Percentiles rank a stretch among this genome's conserved stretches.
Conservation (phyloP, 1,140 invertebrate genomes). For the Halesus radiatus region DNA sequence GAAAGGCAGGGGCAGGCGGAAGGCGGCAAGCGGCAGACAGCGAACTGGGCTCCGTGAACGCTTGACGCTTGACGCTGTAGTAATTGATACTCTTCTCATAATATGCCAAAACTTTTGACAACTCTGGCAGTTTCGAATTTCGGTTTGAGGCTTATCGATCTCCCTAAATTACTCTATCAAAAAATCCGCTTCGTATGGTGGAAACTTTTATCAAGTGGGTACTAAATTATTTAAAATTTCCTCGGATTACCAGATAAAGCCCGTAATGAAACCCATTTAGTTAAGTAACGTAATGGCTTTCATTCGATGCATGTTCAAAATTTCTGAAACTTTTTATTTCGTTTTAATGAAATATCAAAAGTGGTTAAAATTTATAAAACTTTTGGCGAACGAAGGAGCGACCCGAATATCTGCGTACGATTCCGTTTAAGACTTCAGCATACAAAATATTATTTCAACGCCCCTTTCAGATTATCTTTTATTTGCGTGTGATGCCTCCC, state of each 20-base stretch:
- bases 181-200: slow-evolving; percentile 20
- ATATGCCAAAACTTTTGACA: slow-evolving; percentile 56
- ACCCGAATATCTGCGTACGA: not conserved
- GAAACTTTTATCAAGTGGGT: slow-evolving; percentile 15
- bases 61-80: slow-evolving; percentile 44
- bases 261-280: slow-evolving; percentile 23
- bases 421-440: not conserved
- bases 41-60: not conserved
- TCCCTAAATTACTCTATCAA: slow-evolving; percentile 30
- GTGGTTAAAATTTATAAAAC: no score
- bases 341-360: not conserved
- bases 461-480: slow-evolving; percentile 35
- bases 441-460: slow-evolving; percentile 16
- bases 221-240: not conserved
- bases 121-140: slow-evolving; percentile 55
- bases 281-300: slow-evolving; percentile 17
- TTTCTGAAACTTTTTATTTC: slow-evolving; percentile 8
- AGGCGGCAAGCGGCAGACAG: slow-evolving; percentile 15
- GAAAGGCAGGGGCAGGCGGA: no score
- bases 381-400: no score
- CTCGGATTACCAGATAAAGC: not conserved
- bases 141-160: slow-evolving; percentile 51
- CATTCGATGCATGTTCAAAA: not conserved
- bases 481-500: slow-evolving; percentile 45
- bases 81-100: slow-evolving; percentile 56